phyloP scores from a whole-genome alignment of 2,113 vertebrate species.

The Corythaeola cristata region DNA sequence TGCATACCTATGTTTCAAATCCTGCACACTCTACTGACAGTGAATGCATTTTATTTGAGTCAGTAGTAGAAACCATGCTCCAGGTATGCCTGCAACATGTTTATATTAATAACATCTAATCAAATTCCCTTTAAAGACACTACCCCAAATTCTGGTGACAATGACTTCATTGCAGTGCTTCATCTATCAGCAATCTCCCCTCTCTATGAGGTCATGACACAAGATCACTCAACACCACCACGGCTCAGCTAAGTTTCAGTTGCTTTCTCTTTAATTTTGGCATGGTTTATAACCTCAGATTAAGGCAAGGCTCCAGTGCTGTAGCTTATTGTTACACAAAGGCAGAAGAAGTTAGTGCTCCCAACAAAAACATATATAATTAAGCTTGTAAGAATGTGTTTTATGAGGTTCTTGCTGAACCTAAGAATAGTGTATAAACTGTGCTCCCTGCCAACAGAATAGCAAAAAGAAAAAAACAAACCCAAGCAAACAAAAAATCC shows the following conservation, averaged over 20 bases:
- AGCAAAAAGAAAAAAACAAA: neutral
- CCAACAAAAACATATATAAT: neutral
- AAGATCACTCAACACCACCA: neutral
- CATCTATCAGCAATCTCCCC: neutral
- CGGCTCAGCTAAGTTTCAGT: neutral
- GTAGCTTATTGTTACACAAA: neutral
- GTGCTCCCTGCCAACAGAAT: neutral
- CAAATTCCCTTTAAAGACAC: neutral
- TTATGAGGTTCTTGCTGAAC: neutral
- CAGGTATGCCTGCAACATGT: neutral
- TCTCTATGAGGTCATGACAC: neutral
- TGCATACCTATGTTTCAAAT: neutral
- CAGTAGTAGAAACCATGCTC: neutral
- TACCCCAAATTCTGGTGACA: neutral
- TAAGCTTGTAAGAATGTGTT: neutral
- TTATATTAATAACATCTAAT: neutral
- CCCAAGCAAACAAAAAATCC: accelerated
- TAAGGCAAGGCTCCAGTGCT: neutral
- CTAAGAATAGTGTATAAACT: neutral
- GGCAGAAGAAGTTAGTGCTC: neutral
- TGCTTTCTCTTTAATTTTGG: neutral
- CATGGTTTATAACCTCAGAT: neutral
- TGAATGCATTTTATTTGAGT: neutral
- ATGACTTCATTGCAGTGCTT: neutral
- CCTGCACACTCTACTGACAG: neutral